Percentiles rank a stretch among this genome's conserved stretches.
Evolutionary conservation across 2,113 vertebrate species (phyloP).

Genomic region (Brachionichthys hirsutus): DNA sequence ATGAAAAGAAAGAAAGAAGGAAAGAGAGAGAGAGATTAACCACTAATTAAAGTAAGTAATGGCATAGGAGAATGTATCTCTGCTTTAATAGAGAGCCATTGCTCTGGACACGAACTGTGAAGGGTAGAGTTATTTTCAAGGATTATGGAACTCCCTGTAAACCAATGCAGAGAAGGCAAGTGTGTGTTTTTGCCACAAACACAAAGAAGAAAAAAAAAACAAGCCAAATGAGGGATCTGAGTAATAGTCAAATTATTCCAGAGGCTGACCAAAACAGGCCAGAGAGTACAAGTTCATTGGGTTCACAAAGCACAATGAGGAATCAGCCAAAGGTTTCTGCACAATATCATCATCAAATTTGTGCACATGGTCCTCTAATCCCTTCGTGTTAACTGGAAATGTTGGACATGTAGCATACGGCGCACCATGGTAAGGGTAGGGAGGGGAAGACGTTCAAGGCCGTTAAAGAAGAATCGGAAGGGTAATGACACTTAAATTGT

Average conservation of each 20-base stretch:
- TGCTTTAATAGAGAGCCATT: conserved; percentile 30
- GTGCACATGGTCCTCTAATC: conserved; percentile 20
- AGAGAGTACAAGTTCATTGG: conserved; percentile 29
- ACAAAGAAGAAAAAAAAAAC: not conserved
- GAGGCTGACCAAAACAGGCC: conserved; percentile 17
- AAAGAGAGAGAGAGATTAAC: conserved; percentile 23
- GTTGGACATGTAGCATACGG: conserved; percentile 23
- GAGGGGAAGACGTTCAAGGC: conserved; percentile 28
- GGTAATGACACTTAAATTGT: conserved; percentile 49
- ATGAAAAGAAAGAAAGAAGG: conserved; percentile 2
- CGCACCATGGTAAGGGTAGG: conserved; percentile 27
- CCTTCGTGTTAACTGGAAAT: conserved; percentile 28
- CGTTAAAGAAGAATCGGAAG: conserved; percentile 35
- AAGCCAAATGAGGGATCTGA: not conserved
- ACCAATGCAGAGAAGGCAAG: not conserved
- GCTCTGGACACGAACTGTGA: too few species aligned
- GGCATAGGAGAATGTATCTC: conserved; percentile 18
- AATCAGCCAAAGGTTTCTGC: conserved; percentile 41
- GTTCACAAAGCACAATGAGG: conserved; percentile 26
- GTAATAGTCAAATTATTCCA: conserved; percentile 7
- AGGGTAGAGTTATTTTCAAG: not conserved
- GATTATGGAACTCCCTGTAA: not conserved
- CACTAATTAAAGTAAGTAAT: conserved; percentile 54
- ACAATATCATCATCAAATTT: conserved; percentile 23
- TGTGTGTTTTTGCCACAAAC: not conserved